These are phyloP conservation scores for Saguinus midas DNA, from an alignment of 2,113 vertebrate genomes.

Conservation along the genomic window DNA sequence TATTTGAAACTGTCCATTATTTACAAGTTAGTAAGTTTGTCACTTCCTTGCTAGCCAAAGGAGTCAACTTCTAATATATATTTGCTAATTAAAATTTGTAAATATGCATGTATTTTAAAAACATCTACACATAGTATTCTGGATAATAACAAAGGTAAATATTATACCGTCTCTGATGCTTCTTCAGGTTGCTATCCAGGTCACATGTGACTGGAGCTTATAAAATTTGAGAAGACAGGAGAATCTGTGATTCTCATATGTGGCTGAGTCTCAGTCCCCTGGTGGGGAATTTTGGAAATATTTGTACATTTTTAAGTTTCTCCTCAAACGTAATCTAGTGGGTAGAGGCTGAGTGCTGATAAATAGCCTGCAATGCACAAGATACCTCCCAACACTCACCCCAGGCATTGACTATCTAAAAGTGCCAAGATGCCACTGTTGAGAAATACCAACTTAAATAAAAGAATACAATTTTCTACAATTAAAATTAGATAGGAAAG, in stretches of 20 bases:
- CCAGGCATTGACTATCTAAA: neutral
- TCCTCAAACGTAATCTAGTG: neutral
- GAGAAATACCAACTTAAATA: neutral
- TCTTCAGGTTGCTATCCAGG: neutral
- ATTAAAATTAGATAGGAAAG: neutral
- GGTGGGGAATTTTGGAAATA: neutral
- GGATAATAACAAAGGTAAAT: neutral
- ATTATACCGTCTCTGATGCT: neutral
- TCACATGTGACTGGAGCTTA: neutral
- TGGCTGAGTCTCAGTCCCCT: neutral
- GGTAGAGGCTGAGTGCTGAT: neutral
- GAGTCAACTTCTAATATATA: neutral
- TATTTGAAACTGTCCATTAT: neutral
- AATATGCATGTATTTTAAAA: neutral
- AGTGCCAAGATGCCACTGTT: accelerated
- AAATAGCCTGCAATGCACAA: neutral
- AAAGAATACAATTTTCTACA: neutral
- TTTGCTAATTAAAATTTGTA: neutral
- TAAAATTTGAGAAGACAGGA: neutral
- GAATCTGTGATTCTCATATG: neutral
- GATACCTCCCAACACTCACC: accelerated
- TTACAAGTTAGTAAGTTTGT: neutral
- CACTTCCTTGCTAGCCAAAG: neutral
- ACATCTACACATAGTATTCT: neutral
- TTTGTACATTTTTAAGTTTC: neutral